Evolutionary conservation across 2,888 invertebrate species (phyloP).

Genomic region (Cerastis leucographa): DNA sequence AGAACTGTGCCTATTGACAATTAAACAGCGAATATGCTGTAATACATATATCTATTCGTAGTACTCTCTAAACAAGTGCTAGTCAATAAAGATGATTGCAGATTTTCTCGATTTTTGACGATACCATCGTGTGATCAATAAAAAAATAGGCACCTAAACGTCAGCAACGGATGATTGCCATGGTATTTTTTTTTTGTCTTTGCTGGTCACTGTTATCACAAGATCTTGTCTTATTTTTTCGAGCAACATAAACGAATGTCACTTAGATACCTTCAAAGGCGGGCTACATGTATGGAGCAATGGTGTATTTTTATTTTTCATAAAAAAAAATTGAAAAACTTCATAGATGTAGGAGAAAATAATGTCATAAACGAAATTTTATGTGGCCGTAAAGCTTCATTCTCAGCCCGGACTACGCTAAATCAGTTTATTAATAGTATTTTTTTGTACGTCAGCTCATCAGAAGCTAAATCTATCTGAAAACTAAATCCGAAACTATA

Average conservation of each 20-base stretch:
- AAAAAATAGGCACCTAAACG: background rate
- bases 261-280: background rate
- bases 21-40: background rate
- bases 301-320: background rate
- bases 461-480: background rate
- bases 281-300: background rate
- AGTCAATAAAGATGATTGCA: constrained; percentile 7
- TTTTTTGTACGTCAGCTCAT: background rate
- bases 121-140: background rate
- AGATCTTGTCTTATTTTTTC: background rate
- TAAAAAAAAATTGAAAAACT: no score
- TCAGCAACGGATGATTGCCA: background rate
- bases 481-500: background rate
- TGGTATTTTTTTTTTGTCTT: background rate
- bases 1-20: constrained; percentile 1
- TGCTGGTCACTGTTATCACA: background rate
- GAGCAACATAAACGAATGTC: background rate
- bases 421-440: background rate
- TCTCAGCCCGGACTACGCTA: background rate
- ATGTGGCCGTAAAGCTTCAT: background rate
- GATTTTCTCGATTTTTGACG: background rate
- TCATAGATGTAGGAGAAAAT: no score
- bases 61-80: constrained; percentile 5
- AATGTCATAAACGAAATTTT: background rate
- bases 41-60: constrained; percentile 9